Conservation (phyloP, 2,113 vertebrate species). For the mouse (Mus musculus) region GRCm39 chr1:10940001-10940500, state of each 20-base stretch:
- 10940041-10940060: not conserved
- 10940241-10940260: not conserved
- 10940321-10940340: no score
- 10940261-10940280: not conserved
- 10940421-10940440: not conserved
- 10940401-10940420: not conserved
- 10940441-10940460: not conserved
- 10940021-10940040: not conserved
- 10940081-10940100: not conserved
- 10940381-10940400: not conserved
- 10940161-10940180: not conserved
- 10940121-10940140: not conserved
- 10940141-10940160: not conserved
- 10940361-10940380: not conserved
- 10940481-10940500: not conserved
- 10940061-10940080: not conserved
- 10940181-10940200: not conserved
- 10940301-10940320: not conserved
- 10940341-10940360: not conserved
- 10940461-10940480: not conserved
- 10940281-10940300: not conserved
- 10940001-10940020: not conserved
- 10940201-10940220: not conserved
- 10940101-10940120: not conserved
- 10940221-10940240: not conserved